Evolutionary conservation across 2,888 invertebrate species (phyloP).

Genomic region (Agrypnus murinus): DNA sequence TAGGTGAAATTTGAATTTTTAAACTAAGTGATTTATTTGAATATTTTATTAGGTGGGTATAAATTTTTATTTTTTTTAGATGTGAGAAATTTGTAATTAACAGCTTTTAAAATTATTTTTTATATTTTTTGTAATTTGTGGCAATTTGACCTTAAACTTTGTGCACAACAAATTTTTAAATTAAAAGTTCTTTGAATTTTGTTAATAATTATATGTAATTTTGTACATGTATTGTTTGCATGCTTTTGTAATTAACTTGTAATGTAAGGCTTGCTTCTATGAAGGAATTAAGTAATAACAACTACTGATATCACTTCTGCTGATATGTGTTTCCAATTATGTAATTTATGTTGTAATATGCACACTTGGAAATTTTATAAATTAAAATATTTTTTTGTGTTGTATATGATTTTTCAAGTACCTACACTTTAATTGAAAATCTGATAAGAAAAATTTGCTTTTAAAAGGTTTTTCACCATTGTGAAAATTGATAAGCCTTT

Average conservation of each 20-base stretch:
- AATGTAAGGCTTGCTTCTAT: too few species aligned
- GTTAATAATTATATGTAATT: background rate
- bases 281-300: too few species aligned
- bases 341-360: too few species aligned
- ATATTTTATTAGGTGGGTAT: slow-evolving; percentile 36
- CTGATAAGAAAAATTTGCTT: too few species aligned
- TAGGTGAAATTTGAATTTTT: slow-evolving; percentile 24
- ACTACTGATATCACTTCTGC: background rate
- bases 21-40: slow-evolving; percentile 1
- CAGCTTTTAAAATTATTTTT: background rate
- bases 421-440: too few species aligned
- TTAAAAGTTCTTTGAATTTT: slow-evolving; percentile 4
- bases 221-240: background rate
- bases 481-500: too few species aligned
- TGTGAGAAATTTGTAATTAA: background rate
- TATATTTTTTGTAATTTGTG: background rate
- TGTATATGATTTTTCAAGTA: too few species aligned
- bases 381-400: too few species aligned
- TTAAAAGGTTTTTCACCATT: too few species aligned
- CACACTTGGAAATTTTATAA: too few species aligned
- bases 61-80: too few species aligned
- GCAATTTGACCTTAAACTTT: slow-evolving; percentile 3
- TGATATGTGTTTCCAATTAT: background rate
- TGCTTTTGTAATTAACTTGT: background rate
- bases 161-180: slow-evolving; percentile 1